Base-by-base conservation (phyloP, 35 echinoderm and acorn worm species). In the Stichopus chloronotus region DNA sequence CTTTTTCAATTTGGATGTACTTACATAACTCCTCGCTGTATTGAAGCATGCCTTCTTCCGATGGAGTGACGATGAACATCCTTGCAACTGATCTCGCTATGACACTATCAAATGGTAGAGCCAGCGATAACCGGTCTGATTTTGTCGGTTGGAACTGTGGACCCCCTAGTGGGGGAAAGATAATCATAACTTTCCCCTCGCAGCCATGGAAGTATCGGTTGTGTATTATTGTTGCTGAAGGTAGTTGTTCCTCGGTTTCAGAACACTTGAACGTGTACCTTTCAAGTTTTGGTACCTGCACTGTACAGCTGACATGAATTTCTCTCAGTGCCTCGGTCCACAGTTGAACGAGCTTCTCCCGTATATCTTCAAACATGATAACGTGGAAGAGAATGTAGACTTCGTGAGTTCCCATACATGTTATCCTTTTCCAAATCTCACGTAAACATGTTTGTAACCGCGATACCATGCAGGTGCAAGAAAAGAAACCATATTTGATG, bases 131-230 rank as follows among this genome's bases (percentile, higher is more conserved):
- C 6, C 14, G 16, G 5, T 21, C n/a, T 7, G 69, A 74, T 12
- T 17, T 9, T 9, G 19, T 19, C 56, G 82, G 82, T 53, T 85
- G 55, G 56, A 85, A 85, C 17, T 85, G 82, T 5, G 82, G 82
- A 20, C 82, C 82, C 17, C 82, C 82, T 58, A 85, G 58, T 58
- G 82, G 82, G 22, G 82, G 82, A 23, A 85, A 85, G 8, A 85
- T 9, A 21, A 85, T 85, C 82, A 85, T 85, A 85, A 85, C 81
- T 16, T 84, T 84, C 8, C 81, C 81, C 22, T 84, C 81, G 58
- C 82, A 85, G 8, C 82, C 82, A 85, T 85, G 82, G 58, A 85
- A 85, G 56, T 85, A 85, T 85, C 82, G 10, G 14, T 85, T 85
- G 24, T 85, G 82, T 58, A 59, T 85, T 23, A 85, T n/a, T 3